Base-by-base conservation (phyloP, 1,140 invertebrate species). In the Mercenaria mercenaria region DNA sequence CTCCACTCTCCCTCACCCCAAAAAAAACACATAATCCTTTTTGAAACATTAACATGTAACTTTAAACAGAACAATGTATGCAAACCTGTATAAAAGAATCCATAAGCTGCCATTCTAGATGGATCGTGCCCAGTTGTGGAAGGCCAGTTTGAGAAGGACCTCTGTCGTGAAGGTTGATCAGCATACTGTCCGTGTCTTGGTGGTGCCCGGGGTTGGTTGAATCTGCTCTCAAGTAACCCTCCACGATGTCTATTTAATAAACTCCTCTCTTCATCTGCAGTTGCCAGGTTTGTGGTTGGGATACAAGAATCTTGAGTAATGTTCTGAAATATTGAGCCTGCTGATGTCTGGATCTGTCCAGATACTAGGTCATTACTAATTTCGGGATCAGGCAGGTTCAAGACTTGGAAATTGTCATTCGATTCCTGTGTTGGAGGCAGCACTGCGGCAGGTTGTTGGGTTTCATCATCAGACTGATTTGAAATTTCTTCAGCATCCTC, bases 11-110 rank as follows among this genome's bases (percentile, higher is more conserved):
- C n/a, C n/a, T n/a, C n/a, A n/a, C n/a, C n/a, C n/a, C n/a, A n/a
- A n/a, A n/a, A n/a, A n/a, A n/a, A n/a, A n/a, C n/a, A n/a, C n/a
- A n/a, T n/a, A n/a, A n/a, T n/a, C n/a, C n/a, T n/a, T n/a, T n/a
- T 10, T 47, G 8, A 47, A 8, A 47, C 43, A 47, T 10, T 10
- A 47, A 18, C 8, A 8, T 10, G 43, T n/a, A n/a, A n/a, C n/a
- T n/a, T n/a, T n/a, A n/a, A 8, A 47, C 8, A 8, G 18, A 18
- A 47, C 18, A 18, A 47, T 47, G 43, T 18, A 34, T 23, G 32
- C 47, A 10, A 37, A 81, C 79, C 79, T 59, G 79, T 81, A 39
- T 81, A 81, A 59, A 81, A 81, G 39, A 81, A 81, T 23, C 79
- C 79, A 43, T 61, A 81, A 23, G 61, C 34, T 43, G 59, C 59